Conservation (phyloP, 2,797 vertebrate genomes). For the Peromyscus melanophrys region DNA sequence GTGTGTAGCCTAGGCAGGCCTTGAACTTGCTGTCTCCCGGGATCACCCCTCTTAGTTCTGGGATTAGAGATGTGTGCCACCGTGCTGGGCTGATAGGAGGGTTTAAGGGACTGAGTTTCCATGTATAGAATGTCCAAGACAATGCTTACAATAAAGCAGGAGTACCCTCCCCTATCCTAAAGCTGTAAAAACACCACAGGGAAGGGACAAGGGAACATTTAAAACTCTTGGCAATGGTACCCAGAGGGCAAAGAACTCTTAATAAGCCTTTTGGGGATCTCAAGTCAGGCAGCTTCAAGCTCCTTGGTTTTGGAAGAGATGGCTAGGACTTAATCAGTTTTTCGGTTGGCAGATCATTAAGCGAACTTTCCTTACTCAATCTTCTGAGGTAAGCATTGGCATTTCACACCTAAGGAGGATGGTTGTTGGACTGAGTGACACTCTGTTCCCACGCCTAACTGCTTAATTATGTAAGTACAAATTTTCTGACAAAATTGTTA, state of each 20-base stretch:
- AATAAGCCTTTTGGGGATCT: neutral
- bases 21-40: neutral
- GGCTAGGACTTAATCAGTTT: neutral
- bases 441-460: neutral
- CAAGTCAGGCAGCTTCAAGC: neutral
- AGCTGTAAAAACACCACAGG: neutral
- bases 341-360: neutral
- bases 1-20: neutral
- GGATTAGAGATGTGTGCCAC: no score
- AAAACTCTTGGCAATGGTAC: neutral
- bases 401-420: neutral
- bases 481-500: neutral
- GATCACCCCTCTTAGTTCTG: neutral
- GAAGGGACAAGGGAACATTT: neutral
- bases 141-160: neutral
- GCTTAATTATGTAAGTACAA: neutral
- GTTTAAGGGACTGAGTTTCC: neutral
- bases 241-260: neutral
- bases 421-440: neutral
- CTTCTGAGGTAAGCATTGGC: slow-evolving; percentile 1
- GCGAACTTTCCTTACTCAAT: neutral
- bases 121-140: neutral
- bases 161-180: neutral
- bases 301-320: neutral
- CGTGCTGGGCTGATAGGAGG: neutral